Evolutionary conservation across 2,113 vertebrate genomes (phyloP).

Genomic region (Silurus meridionalis): DNA sequence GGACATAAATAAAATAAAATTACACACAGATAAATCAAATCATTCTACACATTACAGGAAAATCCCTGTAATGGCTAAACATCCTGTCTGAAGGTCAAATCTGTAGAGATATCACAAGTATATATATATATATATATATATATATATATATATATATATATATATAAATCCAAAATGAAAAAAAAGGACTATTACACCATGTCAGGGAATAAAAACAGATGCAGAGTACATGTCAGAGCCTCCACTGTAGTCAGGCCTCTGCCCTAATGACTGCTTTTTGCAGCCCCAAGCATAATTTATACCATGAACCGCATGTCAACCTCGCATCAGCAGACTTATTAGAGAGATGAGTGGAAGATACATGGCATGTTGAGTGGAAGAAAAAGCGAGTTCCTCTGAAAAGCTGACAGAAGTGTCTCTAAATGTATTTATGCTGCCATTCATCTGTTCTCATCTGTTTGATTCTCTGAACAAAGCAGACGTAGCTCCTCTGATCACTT

Average conservation of each 20-base stretch:
- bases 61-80: too few relatives aligned
- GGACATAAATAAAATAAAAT: too few relatives aligned
- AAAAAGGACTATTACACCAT: not conserved
- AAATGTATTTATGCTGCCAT: conserved; percentile 1
- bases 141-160: too few relatives aligned
- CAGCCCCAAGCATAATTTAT: not conserved
- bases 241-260: not conserved
- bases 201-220: not conserved
- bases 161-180: not conserved
- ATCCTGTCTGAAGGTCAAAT: not conserved
- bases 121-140: too few relatives aligned
- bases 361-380: not conserved
- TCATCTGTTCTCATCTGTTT: not conserved
- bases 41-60: too few relatives aligned
- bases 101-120: not conserved
- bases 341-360: not conserved
- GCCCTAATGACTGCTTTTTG: not conserved
- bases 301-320: not conserved
- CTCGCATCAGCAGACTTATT: not conserved
- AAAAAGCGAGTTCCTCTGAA: conserved; percentile 3
- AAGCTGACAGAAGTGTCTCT: conserved; percentile 30
- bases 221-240: not conserved
- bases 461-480: not conserved
- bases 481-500: conserved; percentile 15
- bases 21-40: too few relatives aligned